A percentile compares a stretch with the other conserved stretches of the same genome.
Conservation (phyloP, 2,113 vertebrate genomes). For the Phyllostomus hastatus region DNA sequence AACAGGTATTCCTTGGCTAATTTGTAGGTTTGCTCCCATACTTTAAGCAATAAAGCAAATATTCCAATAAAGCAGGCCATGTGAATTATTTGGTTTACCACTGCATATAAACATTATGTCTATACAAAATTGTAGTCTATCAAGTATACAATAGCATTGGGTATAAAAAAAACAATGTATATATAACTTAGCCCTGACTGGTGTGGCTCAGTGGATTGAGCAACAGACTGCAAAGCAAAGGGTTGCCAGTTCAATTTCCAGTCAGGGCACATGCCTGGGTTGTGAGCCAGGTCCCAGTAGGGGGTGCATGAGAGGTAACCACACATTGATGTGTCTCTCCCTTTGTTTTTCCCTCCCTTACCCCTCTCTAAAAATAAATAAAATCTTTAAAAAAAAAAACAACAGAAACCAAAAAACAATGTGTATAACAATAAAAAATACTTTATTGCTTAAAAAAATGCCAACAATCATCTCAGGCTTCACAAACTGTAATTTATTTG, state of each 20-base stretch:
- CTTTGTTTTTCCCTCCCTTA: too few species aligned
- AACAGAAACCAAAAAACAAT: too few species aligned
- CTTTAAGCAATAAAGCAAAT: background rate
- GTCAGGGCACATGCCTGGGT: too few species aligned
- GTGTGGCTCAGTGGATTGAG: too few species aligned
- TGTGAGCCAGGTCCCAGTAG: too few species aligned
- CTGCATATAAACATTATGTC: background rate
- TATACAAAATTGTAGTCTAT: background rate
- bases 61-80: background rate
- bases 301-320: too few species aligned
- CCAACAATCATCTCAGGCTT: background rate
- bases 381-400: too few species aligned
- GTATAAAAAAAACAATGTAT: background rate
- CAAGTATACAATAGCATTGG: background rate
- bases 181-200: background rate
- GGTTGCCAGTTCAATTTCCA: too few species aligned
- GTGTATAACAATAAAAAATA: background rate
- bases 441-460: background rate
- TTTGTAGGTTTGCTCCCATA: background rate
- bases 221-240: too few species aligned
- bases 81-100: background rate
- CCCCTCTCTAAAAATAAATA: too few species aligned
- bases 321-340: too few species aligned
- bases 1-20: background rate
- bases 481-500: background rate